Evolutionary conservation across 2,797 vertebrate species (phyloP), one percentile per base, ranked within the genome.

Genomic region (Podargus strigoides): DNA sequence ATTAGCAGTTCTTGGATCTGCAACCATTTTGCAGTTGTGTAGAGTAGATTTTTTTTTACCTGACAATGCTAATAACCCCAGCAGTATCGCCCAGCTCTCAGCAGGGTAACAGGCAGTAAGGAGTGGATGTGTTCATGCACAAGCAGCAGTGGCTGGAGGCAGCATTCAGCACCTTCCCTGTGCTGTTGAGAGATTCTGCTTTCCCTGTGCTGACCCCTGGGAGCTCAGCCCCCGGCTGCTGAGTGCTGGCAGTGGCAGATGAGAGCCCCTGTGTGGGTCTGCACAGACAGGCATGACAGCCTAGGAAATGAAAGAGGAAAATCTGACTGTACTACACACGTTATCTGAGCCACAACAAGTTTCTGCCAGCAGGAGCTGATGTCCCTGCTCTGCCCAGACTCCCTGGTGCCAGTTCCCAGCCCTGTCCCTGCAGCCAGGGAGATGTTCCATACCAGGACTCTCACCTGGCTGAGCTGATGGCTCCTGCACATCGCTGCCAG

Each of bases 1-100:
- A 95, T 95, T 92, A 92, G 62, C 62, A 86, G 68, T 30, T 74
- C 82, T 86, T 84, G 84, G 67, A 63, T 76, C 74, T 4, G 3
- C 50, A 66, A 87, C 50, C 72, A 52, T 83, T 92, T 85, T 87
- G 68, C 66, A 81, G 21, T 52, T 62, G 75, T 41, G 55, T 32
- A 68, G 77, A 85, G 60, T 9, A 32, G 66, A 37, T 76, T 76
- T 49, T 44, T 21, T 42, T n/a, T 63, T 28, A 37, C 20, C 32
- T 18, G 44, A 0, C 13, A 6, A 6, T 2, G 30, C 41, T 69
- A n/a, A 50, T 28, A 56, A 46, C 46, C 53, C 22, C 58, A 32
- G 63, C 3, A 9, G 4, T 6, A 1, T 11, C 32, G 16, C 42
- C 72, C 70, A 55, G 78, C 58, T 36, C 28, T 37, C 17, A 16